Conservation (phyloP, 2,113 vertebrate species). For the Muntiacus reevesi region DNA sequence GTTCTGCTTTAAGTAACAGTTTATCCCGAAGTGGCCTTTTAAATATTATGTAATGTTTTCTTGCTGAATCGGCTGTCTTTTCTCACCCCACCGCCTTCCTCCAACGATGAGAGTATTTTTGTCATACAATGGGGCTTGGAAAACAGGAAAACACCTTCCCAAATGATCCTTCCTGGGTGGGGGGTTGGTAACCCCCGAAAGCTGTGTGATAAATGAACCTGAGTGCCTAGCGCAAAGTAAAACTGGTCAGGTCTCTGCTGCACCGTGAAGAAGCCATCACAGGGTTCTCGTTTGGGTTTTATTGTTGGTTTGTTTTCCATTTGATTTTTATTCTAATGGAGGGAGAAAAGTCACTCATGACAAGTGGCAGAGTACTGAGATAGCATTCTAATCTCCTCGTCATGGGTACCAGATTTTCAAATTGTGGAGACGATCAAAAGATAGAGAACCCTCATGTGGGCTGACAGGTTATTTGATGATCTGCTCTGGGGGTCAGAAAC, state of each 20-base stretch:
- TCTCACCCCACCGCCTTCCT: neutral
- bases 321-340: neutral
- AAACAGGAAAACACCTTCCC: neutral
- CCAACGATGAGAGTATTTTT: neutral
- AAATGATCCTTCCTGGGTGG: neutral
- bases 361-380: neutral
- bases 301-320: neutral
- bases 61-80: neutral
- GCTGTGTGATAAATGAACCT: neutral
- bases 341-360: neutral
- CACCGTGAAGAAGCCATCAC: fast-evolving
- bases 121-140: neutral
- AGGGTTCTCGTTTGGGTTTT: neutral
- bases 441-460: neutral
- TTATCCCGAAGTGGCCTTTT: neutral
- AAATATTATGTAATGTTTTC: neutral
- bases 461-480: neutral
- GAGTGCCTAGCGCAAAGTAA: neutral
- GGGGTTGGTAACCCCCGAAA: neutral
- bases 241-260: neutral
- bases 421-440: neutral
- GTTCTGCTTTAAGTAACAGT: neutral
- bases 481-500: neutral
- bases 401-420: neutral
- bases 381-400: neutral